Evolutionary conservation across 2,888 invertebrate genomes (phyloP).

Genomic region (Antheraea assamensis): DNA sequence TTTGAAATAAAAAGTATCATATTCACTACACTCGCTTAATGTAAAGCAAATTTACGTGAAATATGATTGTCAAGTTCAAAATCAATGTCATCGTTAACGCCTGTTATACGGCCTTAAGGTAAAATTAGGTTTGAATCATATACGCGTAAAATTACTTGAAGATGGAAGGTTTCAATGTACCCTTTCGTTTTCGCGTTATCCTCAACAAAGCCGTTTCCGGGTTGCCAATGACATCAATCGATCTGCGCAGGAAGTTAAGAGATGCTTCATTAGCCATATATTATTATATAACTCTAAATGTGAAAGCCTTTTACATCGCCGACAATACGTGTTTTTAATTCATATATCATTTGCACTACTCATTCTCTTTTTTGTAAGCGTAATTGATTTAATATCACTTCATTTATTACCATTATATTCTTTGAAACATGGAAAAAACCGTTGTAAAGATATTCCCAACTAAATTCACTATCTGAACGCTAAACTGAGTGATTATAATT

Average conservation of each 20-base stretch:
- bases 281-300: constrained; percentile 49
- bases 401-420: background rate
- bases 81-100: constrained; percentile 44
- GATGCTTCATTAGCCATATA: constrained; percentile 69
- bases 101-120: constrained; percentile 26
- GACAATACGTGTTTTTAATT: constrained; percentile 44
- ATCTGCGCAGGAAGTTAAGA: constrained; percentile 63
- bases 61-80: constrained; percentile 21
- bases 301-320: constrained; percentile 59
- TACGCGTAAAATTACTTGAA: constrained; percentile 53
- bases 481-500: background rate
- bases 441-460: background rate
- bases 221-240: constrained; percentile 69
- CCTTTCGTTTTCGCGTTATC: constrained; percentile 59
- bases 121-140: constrained; percentile 30
- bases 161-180: constrained; percentile 49
- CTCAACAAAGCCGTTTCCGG: constrained; percentile 71
- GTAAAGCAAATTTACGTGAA: background rate
- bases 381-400: background rate
- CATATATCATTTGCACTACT: background rate
- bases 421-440: background rate
- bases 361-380: background rate
- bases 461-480: background rate
- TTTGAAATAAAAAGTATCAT: background rate
- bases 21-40: background rate